These are phyloP conservation scores for Aphaenogaster rudis DNA, from an alignment of 1,140 invertebrate species.

Conservation along the genomic window DNA sequence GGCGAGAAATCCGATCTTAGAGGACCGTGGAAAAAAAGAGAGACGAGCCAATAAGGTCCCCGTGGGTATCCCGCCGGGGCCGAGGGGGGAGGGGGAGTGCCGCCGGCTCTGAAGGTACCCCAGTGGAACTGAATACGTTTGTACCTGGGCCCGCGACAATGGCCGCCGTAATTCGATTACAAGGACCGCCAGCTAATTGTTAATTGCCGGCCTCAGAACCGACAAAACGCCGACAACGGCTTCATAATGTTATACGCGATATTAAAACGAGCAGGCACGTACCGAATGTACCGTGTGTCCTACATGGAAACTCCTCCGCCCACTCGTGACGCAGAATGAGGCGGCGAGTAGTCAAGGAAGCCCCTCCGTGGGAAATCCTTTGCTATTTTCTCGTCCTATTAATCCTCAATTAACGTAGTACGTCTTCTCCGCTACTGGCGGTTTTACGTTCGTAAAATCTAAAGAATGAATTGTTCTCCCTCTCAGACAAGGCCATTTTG, in stretches of 20 bases:
- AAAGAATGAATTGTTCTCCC: not conserved
- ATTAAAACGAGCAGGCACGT: conserved; percentile 78
- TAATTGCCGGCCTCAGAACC: conserved; percentile 84
- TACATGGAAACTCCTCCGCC: conserved; percentile 63
- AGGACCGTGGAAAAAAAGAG: conserved; percentile 72
- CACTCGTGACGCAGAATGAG: conserved; percentile 47
- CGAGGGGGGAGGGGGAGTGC: conserved; percentile 66
- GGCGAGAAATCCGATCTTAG: conserved; percentile 84
- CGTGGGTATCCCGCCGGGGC: conserved; percentile 44
- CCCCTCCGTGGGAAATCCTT: conserved; percentile 68
- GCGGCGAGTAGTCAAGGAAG: conserved; percentile 27
- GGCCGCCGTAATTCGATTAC: conserved; percentile 86
- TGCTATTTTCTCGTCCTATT: conserved; percentile 36
- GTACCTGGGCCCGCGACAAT: conserved; percentile 86
- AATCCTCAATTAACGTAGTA: conserved; percentile 19
- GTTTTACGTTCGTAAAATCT: not conserved
- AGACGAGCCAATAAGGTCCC: conserved; percentile 76
- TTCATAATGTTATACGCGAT: conserved; percentile 78
- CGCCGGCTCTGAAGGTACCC: conserved; percentile 58
- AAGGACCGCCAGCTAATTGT: conserved; percentile 87
- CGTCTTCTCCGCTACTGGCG: not conserved
- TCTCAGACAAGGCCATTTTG: not conserved
- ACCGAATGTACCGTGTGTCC: conserved; percentile 68
- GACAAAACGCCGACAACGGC: conserved; percentile 84
- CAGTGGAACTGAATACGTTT: conserved; percentile 86